These are phyloP conservation scores for Pungitius pungitius DNA, from an alignment of 2,113 vertebrate genomes.

Conservation along the genomic window DNA sequence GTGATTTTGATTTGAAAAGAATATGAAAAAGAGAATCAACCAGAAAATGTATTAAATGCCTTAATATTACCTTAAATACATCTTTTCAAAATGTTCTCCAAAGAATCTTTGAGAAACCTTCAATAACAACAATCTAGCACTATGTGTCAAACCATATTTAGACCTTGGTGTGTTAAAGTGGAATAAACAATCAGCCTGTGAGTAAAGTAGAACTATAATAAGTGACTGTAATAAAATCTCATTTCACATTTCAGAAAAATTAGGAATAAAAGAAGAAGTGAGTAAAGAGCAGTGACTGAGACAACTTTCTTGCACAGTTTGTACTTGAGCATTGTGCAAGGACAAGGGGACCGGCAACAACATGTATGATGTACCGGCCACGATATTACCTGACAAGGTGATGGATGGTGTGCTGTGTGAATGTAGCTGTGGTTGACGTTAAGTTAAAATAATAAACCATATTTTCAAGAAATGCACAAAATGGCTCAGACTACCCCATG, in stretches of 20 bases:
- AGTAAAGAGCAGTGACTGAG: constrained; percentile 6
- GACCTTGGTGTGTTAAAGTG: constrained; percentile 19
- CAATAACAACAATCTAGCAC: too few species aligned
- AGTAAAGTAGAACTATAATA: too few species aligned
- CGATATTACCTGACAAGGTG: not conserved
- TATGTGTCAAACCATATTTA: not conserved
- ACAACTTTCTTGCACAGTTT: not conserved
- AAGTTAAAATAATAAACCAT: not conserved
- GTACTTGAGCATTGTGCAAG: not conserved
- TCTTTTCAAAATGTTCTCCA: too few species aligned
- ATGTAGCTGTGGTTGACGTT: not conserved
- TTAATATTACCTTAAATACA: too few species aligned
- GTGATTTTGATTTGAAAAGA: too few species aligned
- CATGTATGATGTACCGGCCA: not conserved
- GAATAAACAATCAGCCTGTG: constrained; percentile 46
- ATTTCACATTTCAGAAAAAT: constrained; percentile 3
- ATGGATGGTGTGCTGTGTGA: constrained; percentile 1
- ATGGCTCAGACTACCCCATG: not conserved
- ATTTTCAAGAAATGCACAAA: not conserved
- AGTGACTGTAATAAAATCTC: too few species aligned
- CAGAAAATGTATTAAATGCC: too few species aligned
- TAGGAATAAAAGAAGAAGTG: constrained; percentile 10
- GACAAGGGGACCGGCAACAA: not conserved
- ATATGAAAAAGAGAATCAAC: too few species aligned
- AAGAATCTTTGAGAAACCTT: too few species aligned